These are phyloP conservation scores for Euplexia lucipara DNA, from an alignment of 2,888 invertebrate species.

Conservation along the genomic window DNA sequence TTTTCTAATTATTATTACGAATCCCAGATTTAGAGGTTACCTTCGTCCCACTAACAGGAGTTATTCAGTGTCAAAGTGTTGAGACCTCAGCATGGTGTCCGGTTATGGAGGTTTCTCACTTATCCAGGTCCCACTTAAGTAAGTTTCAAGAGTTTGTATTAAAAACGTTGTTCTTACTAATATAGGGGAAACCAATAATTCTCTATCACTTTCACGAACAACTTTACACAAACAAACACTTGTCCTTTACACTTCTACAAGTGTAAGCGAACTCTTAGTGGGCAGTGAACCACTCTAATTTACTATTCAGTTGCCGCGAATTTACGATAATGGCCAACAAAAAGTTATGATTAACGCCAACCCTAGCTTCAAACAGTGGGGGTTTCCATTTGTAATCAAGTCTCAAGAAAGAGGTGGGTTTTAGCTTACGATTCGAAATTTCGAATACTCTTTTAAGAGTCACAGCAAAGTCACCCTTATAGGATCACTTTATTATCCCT, in stretches of 20 bases:
- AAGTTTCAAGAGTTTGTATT: too few relatives aligned
- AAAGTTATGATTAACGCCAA: slow-evolving; percentile 78
- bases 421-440: slow-evolving; percentile 23
- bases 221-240: neutral
- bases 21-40: too few relatives aligned
- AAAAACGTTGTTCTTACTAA: too few relatives aligned
- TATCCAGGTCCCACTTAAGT: too few relatives aligned
- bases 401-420: slow-evolving; percentile 31
- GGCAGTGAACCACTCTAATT: slow-evolving; percentile 58
- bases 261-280: slow-evolving; percentile 20
- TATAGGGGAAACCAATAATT: neutral
- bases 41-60: too few relatives aligned
- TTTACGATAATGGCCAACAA: slow-evolving; percentile 78
- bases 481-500: too few relatives aligned
- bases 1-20: too few relatives aligned
- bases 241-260: slow-evolving; percentile 13
- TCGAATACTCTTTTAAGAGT: slow-evolving; percentile 26
- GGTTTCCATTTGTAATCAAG: slow-evolving; percentile 64
- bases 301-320: slow-evolving; percentile 62
- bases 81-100: too few relatives aligned
- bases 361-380: slow-evolving; percentile 50
- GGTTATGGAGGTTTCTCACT: too few relatives aligned
- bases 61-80: too few relatives aligned
- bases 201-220: neutral
- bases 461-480: too few relatives aligned